Conservation (phyloP, 2,888 invertebrate species). For the Eilema sororculum region DNA sequence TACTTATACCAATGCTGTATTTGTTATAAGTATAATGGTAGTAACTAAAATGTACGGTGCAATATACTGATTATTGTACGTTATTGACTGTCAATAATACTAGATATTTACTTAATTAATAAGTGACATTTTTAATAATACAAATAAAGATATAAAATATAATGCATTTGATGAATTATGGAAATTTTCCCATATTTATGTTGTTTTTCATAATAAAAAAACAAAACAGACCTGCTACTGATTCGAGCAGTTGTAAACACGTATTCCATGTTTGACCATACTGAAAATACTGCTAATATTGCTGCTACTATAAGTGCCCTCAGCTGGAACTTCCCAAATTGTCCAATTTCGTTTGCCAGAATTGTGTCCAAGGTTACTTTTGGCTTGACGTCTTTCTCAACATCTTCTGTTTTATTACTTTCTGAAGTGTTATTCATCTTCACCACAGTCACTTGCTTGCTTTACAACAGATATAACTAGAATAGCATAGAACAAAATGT, state of each 20-base stretch:
- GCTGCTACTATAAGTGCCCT: slow-evolving; percentile 40
- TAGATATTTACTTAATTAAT: too few relatives aligned
- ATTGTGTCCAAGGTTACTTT: slow-evolving; percentile 38
- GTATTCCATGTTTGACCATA: slow-evolving; percentile 57
- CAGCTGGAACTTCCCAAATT: slow-evolving; percentile 69
- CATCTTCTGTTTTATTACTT: neutral
- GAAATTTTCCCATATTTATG: too few relatives aligned
- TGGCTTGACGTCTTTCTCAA: neutral
- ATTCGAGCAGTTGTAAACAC: slow-evolving; percentile 66
- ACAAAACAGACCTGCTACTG: neutral
- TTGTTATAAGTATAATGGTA: too few relatives aligned
- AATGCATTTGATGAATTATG: too few relatives aligned
- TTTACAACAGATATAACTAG: neutral
- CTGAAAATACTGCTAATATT: slow-evolving; percentile 25
- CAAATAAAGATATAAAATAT: too few relatives aligned
- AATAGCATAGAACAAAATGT: neutral
- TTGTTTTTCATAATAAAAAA: neutral
- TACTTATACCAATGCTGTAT: too few relatives aligned
- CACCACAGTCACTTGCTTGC: neutral
- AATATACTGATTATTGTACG: too few relatives aligned
- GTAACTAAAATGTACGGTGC: too few relatives aligned
- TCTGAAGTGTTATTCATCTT: neutral
- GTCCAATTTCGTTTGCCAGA: slow-evolving; percentile 68
- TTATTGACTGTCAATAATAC: too few relatives aligned
- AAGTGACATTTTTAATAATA: too few relatives aligned